A percentile compares a stretch with the other conserved stretches of the same genome.
These are phyloP conservation scores for Sylvilagus bachmani DNA, from an alignment of 2,113 vertebrate genomes.

Conservation along the genomic window DNA sequence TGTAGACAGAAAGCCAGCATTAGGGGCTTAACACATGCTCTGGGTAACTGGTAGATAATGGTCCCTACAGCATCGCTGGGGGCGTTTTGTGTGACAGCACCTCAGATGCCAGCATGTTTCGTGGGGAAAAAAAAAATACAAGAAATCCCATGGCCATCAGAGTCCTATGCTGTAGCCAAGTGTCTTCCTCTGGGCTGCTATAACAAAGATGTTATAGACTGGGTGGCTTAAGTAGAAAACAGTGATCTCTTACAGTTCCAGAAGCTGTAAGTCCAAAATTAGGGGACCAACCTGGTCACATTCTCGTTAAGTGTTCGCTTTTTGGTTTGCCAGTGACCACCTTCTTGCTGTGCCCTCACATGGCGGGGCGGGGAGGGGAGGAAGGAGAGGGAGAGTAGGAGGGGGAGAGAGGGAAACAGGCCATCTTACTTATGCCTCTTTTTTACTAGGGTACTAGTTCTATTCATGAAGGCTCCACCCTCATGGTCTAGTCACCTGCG, in stretches of 20 bases:
- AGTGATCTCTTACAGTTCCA: too few species aligned
- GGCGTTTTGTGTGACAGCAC: background rate
- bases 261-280: background rate
- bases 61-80: background rate
- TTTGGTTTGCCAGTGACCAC: background rate
- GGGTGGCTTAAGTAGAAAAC: background rate
- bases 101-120: background rate
- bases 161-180: background rate
- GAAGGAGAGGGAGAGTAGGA: too few species aligned
- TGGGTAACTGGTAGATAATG: accelerated
- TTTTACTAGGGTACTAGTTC: background rate
- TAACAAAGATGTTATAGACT: too few species aligned
- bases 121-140: background rate
- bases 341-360: background rate
- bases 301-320: background rate
- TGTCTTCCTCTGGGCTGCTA: background rate
- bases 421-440: background rate
- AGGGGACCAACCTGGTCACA: too few species aligned
- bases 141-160: accelerated
- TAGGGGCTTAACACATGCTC: accelerated
- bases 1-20: background rate
- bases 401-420: too few species aligned
- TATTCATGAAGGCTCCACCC: background rate
- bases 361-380: background rate
- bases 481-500: background rate